These are phyloP conservation scores for Mesoclemmys tuberculata DNA, from an alignment of 2,113 vertebrate species.

Conservation along the genomic window DNA sequence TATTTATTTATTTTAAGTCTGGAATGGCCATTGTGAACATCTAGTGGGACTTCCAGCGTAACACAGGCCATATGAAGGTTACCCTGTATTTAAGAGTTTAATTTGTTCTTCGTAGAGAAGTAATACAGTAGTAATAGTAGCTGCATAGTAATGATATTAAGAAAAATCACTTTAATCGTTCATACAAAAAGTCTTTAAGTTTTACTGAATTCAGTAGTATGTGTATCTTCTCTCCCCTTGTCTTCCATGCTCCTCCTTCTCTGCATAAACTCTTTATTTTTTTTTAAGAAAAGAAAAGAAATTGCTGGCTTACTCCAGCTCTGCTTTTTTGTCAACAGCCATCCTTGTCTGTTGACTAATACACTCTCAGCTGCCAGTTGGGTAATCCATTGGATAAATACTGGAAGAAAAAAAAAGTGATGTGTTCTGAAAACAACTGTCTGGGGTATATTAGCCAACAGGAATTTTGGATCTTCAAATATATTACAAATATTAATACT, in stretches of 20 bases:
- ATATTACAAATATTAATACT: not conserved
- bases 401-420: not conserved
- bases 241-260: accelerated
- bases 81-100: constrained; percentile 60
- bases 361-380: not conserved
- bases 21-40: not conserved
- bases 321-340: not conserved
- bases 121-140: constrained; percentile 18
- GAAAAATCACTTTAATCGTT: not conserved
- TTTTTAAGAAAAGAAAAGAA: not conserved
- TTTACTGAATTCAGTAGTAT: not conserved
- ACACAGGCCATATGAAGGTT: constrained; percentile 48
- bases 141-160: constrained; percentile 37
- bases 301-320: not conserved
- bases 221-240: accelerated
- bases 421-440: not conserved
- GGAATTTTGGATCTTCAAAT: not conserved
- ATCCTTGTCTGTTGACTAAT: not conserved
- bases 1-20: not conserved
- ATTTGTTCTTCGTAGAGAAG: constrained; percentile 46
- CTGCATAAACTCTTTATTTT: not conserved
- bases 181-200: not conserved
- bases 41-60: constrained; percentile 44
- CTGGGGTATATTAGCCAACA: not conserved
- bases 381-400: not conserved